phyloP scores from a whole-genome alignment of 2,113 vertebrate genomes.

The Grammomys dolichurus region DNA sequence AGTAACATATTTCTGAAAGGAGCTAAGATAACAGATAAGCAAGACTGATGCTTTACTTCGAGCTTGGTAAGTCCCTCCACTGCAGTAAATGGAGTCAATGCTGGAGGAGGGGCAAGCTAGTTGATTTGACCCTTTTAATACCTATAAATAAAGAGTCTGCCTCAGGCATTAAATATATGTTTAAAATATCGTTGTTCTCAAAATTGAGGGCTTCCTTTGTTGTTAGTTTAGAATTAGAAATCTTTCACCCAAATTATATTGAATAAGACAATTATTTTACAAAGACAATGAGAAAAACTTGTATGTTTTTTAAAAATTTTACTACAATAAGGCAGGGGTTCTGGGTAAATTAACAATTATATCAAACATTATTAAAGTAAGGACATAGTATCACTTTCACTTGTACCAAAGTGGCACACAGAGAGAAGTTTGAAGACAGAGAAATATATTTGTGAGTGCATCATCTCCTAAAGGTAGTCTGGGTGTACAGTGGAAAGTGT shows the following conservation, averaged over 20 bases:
- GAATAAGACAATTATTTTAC: not conserved
- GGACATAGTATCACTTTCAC: not conserved
- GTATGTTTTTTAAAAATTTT: not conserved
- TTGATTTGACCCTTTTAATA: not conserved
- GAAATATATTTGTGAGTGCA: not conserved
- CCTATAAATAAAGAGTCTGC: not conserved
- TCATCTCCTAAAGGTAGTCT: not conserved
- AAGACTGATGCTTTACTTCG: not conserved
- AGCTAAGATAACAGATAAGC: not conserved
- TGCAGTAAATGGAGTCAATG: not conserved
- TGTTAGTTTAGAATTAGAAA: not conserved
- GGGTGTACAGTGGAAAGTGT: not conserved
- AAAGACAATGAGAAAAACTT: not conserved
- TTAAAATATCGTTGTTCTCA: not conserved
- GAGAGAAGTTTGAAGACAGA: not conserved
- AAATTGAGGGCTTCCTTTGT: not conserved
- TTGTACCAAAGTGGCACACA: not conserved
- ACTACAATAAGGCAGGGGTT: not conserved
- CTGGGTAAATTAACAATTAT: not conserved
- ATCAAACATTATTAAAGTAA: not conserved
- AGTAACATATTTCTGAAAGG: not conserved
- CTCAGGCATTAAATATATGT: not conserved
- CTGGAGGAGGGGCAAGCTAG: no score
- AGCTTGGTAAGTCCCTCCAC: not conserved
- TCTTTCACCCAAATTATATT: not conserved